These are phyloP conservation scores for Procavia capensis DNA, from an alignment of 2,113 vertebrate genomes.

Conservation along the genomic window DNA sequence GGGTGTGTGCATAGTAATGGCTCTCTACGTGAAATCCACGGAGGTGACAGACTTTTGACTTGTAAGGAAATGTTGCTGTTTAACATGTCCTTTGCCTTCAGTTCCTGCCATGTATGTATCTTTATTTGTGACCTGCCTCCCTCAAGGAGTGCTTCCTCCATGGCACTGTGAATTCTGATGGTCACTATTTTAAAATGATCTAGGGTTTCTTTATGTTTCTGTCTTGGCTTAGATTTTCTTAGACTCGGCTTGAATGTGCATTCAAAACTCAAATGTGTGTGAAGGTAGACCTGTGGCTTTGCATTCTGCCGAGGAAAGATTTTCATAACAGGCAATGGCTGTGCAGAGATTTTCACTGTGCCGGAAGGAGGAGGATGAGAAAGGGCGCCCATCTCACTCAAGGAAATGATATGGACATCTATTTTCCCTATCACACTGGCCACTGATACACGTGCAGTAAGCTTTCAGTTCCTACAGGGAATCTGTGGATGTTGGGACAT, in stretches of 20 bases:
- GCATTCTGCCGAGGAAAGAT: not conserved
- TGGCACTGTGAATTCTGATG: no score
- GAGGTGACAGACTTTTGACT: no score
- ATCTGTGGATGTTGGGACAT: not conserved
- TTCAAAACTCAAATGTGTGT: not conserved
- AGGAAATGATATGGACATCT: not conserved
- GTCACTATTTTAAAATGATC: no score
- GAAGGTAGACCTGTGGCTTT: not conserved
- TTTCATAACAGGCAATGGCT: not conserved
- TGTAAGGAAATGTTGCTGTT: no score
- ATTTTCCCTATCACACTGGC: not conserved
- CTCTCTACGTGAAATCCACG: no score
- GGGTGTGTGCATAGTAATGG: no score
- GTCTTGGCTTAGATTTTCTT: conserved; percentile 10
- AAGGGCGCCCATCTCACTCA: not conserved
- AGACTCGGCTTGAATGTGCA: not conserved
- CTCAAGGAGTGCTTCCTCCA: no score
- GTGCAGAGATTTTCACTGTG: not conserved
- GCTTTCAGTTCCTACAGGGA: not conserved
- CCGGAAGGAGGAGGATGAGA: not conserved
- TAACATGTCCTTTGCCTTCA: no score
- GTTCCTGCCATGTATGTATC: no score
- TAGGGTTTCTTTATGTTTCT: not conserved
- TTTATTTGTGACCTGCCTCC: no score
- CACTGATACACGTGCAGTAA: not conserved